Base-by-base conservation (phyloP, 2,797 vertebrate genomes). In the Myotis myotis region DNA sequence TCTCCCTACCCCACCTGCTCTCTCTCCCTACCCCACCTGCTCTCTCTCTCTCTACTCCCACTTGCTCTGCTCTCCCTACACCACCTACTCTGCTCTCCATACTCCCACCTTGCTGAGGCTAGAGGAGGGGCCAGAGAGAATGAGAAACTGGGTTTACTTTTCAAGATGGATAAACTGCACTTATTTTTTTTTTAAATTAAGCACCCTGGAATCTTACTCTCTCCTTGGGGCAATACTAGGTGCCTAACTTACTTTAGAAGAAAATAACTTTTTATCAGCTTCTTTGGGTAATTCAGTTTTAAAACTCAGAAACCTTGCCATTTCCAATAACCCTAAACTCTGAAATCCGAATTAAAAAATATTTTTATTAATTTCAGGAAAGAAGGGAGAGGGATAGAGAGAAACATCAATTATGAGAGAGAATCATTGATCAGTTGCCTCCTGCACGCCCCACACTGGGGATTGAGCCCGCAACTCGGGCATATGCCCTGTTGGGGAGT, bases 241-340 rank as follows among this genome's bases (percentile, higher is more conserved):
- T 71, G 70, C 23, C 47, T 79, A 41, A 55, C 25, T 55, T 78
- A 60, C 47, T 89, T 79, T 33, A 55, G 25, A 68, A 30, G 2
- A 47, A 91, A 87, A 55, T 33, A 38, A 87, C 7, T 82, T 70
- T 19, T 16, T 36, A 68, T 33, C 55, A 11, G 23, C 87, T 85
- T 94, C 16, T 94, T 64, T 83, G 80, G 30, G 28, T 44, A 10
- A 74, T 68, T 90, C 66, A 62, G 36, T 91, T 95, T 92, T 55
- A 89, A 76, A 89, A 86, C 10, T 80, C 51, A 92, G 36, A 51
- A 86, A 60, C 7, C 30, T 94, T 74, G 33, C 23, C 22, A 78
- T 83, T 55, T 90, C 47, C 8, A 51, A 60, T 13, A 66, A 91
- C 4, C 0, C 1, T 6, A 68, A 3, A 6, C n/a, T 84, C 60